A percentile compares a stretch with the other conserved stretches of the same genome.
Conservation (phyloP, 2,113 vertebrate species). For the Antechinus stuartii region DNA sequence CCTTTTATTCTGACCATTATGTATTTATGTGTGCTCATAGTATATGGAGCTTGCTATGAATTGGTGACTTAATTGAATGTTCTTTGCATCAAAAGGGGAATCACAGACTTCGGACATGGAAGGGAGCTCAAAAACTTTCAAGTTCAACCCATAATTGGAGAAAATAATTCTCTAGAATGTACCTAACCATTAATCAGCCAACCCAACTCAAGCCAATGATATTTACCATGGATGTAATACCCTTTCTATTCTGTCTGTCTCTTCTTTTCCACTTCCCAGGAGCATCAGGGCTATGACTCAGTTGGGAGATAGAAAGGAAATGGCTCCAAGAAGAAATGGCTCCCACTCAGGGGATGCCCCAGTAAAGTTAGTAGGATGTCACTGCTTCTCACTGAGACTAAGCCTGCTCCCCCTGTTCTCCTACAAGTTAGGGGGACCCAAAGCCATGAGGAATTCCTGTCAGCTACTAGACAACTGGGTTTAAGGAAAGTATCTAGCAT, state of each 20-base stretch:
- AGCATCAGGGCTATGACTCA: neutral
- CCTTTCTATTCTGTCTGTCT: neutral
- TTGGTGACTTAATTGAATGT: neutral
- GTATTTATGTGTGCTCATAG: neutral
- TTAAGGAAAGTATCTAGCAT: too few species aligned
- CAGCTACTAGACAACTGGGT: too few species aligned
- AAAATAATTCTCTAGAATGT: too few species aligned
- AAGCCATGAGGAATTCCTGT: too few species aligned
- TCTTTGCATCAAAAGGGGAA: neutral
- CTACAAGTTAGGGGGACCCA: too few species aligned
- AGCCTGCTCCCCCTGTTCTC: too few species aligned
- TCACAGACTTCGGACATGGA: neutral
- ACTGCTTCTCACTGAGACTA: too few species aligned
- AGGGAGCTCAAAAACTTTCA: too few species aligned
- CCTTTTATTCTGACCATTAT: neutral
- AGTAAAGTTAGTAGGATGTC: too few species aligned
- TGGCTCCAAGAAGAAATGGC: neutral
- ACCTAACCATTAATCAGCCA: too few species aligned
- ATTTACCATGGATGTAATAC: too few species aligned
- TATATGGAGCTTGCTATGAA: neutral
- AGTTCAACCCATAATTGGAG: neutral
- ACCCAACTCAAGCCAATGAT: too few species aligned
- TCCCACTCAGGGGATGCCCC: neutral
- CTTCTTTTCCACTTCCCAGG: neutral
- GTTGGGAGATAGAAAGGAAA: neutral